Conservation (phyloP, 2,113 vertebrate species). For the Notothenia coriiceps region DNA sequence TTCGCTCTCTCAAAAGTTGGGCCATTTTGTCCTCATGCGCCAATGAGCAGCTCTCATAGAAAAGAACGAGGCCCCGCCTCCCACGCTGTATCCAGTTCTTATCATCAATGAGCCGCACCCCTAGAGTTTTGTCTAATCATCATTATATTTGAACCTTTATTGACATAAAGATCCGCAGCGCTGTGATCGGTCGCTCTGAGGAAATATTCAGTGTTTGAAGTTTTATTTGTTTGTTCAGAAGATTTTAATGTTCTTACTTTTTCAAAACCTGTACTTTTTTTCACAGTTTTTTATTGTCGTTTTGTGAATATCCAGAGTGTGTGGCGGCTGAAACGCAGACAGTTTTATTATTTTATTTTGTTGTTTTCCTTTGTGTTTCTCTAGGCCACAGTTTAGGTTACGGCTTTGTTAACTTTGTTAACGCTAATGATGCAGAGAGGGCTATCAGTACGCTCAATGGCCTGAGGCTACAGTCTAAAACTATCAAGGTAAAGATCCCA, state of each 20-base stretch:
- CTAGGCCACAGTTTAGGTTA: slow-evolving; percentile 98
- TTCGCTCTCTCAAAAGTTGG: no score
- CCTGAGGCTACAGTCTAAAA: slow-evolving; percentile 99
- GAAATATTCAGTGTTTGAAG: not conserved
- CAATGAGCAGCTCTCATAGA: no score
- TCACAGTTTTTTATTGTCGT: slow-evolving; percentile 4
- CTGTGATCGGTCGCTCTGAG: slow-evolving; percentile 6
- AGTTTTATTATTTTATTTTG: slow-evolving; percentile 79
- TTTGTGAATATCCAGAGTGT: slow-evolving; percentile 49
- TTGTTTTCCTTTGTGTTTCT: slow-evolving; percentile 84
- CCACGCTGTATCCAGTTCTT: no score
- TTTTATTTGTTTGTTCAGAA: slow-evolving; percentile 51
- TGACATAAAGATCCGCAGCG: not conserved
- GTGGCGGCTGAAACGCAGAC: slow-evolving; percentile 48
- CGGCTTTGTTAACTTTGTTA: slow-evolving; percentile 99
- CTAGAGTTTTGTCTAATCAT: no score
- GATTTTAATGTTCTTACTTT: not conserved
- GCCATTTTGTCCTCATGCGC: no score
- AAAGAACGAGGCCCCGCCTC: no score
- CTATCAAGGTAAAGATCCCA: slow-evolving; percentile 95
- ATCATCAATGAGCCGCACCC: no score
- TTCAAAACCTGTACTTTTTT: not conserved
- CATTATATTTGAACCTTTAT: no score
- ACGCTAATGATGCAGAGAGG: slow-evolving; percentile 98
- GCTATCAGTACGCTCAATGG: slow-evolving; percentile 99